Conservation (phyloP, 2,113 vertebrate species). For the Mesoclemmys tuberculata region DNA sequence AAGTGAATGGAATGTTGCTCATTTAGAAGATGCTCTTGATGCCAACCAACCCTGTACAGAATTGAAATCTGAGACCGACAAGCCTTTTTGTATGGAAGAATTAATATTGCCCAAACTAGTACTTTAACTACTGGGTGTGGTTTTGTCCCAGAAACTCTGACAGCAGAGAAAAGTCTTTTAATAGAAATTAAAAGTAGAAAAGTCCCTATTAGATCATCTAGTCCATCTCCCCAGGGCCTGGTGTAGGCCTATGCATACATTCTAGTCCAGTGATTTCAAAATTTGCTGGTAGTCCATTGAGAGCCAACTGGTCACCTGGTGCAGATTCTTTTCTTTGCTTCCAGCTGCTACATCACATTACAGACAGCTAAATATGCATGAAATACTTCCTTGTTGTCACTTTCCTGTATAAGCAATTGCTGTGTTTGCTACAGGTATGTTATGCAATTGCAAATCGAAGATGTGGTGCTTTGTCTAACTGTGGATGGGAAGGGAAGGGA, state of each 20-base stretch:
- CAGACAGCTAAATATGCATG: background rate
- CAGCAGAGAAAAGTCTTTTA: background rate
- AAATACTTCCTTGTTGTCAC: background rate
- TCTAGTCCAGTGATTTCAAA: background rate
- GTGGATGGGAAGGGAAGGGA: background rate
- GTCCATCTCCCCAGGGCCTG: background rate
- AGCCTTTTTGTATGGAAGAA: background rate
- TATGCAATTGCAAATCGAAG: background rate
- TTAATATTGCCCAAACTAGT: background rate
- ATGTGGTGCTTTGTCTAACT: background rate
- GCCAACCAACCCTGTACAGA: background rate
- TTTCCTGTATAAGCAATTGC: background rate
- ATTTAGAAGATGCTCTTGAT: background rate
- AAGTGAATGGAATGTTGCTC: fast-evolving
- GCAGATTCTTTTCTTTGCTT: background rate
- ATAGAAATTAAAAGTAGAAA: background rate
- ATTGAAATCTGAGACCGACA: background rate
- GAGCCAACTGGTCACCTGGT: fast-evolving
- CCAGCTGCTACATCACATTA: background rate
- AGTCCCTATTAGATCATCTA: background rate
- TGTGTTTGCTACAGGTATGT: background rate
- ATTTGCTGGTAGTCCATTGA: fast-evolving
- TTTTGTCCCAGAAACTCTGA: background rate
- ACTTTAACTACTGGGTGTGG: background rate
- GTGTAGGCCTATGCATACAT: fast-evolving